Evolutionary conservation across 1,140 invertebrate species (phyloP).

Genomic region (Hormaphis cornu): DNA sequence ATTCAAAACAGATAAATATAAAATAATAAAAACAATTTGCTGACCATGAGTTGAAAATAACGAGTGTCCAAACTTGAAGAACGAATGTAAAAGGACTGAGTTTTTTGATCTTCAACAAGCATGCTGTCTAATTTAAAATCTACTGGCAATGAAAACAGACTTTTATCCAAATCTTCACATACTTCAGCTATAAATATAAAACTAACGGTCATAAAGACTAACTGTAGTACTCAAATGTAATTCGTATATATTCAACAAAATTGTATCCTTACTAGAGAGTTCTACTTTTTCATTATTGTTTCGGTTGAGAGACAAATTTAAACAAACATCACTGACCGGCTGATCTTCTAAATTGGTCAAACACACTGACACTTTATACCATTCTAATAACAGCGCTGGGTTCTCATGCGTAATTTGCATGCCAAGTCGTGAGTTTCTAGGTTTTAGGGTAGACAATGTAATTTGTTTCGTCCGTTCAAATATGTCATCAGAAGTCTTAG

Average conservation of each 20-base stretch:
- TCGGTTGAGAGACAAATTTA: neutral
- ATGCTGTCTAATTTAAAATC: constrained; percentile 13
- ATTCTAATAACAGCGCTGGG: constrained; percentile 28
- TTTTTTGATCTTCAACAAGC: neutral
- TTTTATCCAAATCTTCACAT: constrained; percentile 13
- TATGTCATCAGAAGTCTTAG: neutral
- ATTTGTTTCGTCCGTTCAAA: constrained; percentile 12
- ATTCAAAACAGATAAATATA: neutral
- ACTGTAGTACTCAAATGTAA: neutral
- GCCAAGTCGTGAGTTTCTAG: constrained; percentile 12
- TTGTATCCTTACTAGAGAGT: neutral
- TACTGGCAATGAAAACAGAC: neutral
- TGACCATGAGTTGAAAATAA: constrained; percentile 17
- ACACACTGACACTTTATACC: constrained; percentile 24
- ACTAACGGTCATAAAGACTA: too few relatives aligned
- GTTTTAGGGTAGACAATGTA: neutral
- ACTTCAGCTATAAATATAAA: constrained; percentile 3
- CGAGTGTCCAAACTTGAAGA: constrained; percentile 21
- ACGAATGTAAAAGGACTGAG: neutral
- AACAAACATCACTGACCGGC: constrained; percentile 3
- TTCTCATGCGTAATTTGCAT: constrained; percentile 24
- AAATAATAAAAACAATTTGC: neutral
- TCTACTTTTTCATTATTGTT: constrained; percentile 14
- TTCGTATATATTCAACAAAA: neutral
- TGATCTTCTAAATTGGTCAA: constrained; percentile 13